Base-by-base conservation (phyloP, 2,113 vertebrate species). In the Terrapene triunguis region DNA sequence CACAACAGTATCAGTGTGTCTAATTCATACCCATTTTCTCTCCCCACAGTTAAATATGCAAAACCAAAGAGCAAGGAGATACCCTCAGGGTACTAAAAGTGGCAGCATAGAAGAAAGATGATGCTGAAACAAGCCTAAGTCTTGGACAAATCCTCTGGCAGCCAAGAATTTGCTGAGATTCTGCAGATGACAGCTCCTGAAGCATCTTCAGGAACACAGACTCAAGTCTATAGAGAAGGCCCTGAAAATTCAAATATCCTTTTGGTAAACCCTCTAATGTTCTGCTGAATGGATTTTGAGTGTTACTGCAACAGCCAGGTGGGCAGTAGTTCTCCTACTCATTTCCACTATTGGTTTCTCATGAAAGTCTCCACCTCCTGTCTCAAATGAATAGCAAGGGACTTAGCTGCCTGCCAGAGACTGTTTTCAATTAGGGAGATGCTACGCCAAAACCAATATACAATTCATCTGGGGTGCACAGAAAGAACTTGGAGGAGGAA, bases 161-260 rank as follows among this genome's bases (percentile, higher is more conserved):
- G 17, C 65, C 65, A 21, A 19, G n/a, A 72, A 16, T 29, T 59
- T 59, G 57, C 57, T 13, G 57, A 59, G 25, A 29, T 59, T 32
- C 25, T 29, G 12, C 25, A 59, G 27, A 72, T 0, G 2, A 17
- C 27, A 87, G 48, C 8, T 2, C 57, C 79, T 65, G 32, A 92
- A 88, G 85, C 83, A 25, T 10, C 6, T 83, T 85, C 38, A 81
- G 42, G 11, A 86, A 84, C 0, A 0, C 54, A 35, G 50, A n/a
- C 27, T 24, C 0, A 2, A 86, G 65, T 5, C 59, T 6, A 27
- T 1, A 81, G 51, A 89, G 83, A 85, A 82, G 0, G 0, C 21
- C 24, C 3, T 32, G 22, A 19, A 12, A 91, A 25, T 3, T 54
- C 57, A 59, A 59, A 59, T 32, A 59, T 29, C 11, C 11, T 44